Conservation (phyloP, 2,113 vertebrate genomes). For the Alosa alosa region DNA sequence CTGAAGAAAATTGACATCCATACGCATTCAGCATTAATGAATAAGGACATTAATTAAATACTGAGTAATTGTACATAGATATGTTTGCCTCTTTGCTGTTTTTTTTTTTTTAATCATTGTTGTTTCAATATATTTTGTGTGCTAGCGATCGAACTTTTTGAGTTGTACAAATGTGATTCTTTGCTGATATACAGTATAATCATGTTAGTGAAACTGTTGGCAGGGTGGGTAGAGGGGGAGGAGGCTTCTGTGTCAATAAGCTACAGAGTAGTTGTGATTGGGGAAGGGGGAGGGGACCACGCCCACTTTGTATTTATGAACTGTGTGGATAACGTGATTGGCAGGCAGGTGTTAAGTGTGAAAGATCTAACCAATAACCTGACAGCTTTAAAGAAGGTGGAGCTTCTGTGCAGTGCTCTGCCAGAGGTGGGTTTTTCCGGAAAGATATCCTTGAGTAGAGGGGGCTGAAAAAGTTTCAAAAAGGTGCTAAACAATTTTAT, state of each 20-base stretch:
- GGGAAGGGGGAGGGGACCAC: constrained; percentile 56
- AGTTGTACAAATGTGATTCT: constrained; percentile 54
- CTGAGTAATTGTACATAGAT: constrained; percentile 56
- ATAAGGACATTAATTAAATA: constrained; percentile 38
- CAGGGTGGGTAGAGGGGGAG: constrained; percentile 53
- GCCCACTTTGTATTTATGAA: constrained; percentile 55
- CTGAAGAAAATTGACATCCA: constrained; percentile 33
- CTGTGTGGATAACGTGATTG: constrained; percentile 51
- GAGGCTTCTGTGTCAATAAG: constrained; percentile 40
- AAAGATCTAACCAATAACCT: constrained; percentile 67
- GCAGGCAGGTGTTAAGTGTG: constrained; percentile 64
- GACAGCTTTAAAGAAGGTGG: constrained; percentile 68
- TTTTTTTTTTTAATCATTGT: constrained; percentile 54
- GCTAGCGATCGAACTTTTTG: constrained; percentile 48
- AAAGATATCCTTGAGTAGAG: constrained; percentile 72
- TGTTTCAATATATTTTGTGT: constrained; percentile 66
- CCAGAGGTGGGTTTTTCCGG: constrained; percentile 71
- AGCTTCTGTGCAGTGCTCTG: constrained; percentile 73
- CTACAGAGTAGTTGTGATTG: constrained; percentile 49
- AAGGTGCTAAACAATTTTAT: constrained; percentile 99
- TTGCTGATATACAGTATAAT: constrained; percentile 50
- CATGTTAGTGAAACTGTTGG: constrained; percentile 58
- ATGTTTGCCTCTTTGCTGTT: constrained; percentile 48
- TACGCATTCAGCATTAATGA: constrained; percentile 53
- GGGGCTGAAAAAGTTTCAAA: constrained; percentile 85